phyloP scores from a whole-genome alignment of 2,113 vertebrate genomes.

The Amazona vittata region DNA sequence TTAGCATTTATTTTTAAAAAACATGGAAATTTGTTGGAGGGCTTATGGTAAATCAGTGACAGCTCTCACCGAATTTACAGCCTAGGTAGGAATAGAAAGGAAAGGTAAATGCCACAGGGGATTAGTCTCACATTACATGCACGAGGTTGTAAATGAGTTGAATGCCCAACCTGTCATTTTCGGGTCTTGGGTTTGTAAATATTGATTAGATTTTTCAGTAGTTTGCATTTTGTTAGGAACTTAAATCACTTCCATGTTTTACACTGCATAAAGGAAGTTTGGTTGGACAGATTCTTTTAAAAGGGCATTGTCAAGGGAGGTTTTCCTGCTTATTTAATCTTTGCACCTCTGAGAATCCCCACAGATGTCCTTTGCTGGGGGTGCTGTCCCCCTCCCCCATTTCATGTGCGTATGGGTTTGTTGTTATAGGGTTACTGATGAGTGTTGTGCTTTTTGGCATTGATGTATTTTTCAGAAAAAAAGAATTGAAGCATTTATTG shows the following conservation, averaged over 20 bases:
- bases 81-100: neutral
- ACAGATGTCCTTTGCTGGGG: neutral
- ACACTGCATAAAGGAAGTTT: neutral
- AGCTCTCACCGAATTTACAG: neutral
- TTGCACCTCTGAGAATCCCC: neutral
- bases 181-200: neutral
- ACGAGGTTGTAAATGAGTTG: neutral
- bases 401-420: neutral
- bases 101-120: neutral
- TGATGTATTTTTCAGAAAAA: conserved; percentile 70
- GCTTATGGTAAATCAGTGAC: neutral
- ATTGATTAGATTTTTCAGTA: neutral
- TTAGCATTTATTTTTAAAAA: conserved; percentile 1
- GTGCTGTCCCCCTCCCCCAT: neutral
- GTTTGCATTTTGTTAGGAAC: neutral
- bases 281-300: neutral
- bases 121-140: neutral
- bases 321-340: neutral
- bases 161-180: neutral
- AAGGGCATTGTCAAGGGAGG: neutral
- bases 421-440: conserved; percentile 51
- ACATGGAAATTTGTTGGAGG: neutral
- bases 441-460: conserved; percentile 60
- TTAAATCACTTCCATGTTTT: neutral
- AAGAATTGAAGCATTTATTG: conserved; percentile 64